phyloP scores from a whole-genome alignment of 2,113 vertebrate species.

The Paraplagusia blochii region DNA sequence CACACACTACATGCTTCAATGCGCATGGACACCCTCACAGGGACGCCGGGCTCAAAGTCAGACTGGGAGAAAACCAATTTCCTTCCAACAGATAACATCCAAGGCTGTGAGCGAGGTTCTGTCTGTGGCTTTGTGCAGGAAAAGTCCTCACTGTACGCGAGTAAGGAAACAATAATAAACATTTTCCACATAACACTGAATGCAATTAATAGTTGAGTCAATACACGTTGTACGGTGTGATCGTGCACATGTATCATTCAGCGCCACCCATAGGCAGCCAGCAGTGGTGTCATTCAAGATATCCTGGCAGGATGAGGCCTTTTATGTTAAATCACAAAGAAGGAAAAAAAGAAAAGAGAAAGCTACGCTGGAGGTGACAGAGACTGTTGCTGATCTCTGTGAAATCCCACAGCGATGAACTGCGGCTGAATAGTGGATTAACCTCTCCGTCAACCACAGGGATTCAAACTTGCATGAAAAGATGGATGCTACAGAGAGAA shows the following conservation, averaged over 20 bases:
- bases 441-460: constrained; percentile 46
- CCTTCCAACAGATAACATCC: constrained; percentile 30
- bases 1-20: constrained; percentile 6
- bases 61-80: constrained; percentile 34
- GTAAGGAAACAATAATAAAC: constrained; percentile 4
- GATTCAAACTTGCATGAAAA: constrained; percentile 34
- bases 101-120: constrained; percentile 13
- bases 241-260: constrained; percentile 21
- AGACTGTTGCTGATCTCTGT: constrained; percentile 25
- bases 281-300: constrained; percentile 48
- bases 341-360: neutral
- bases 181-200: too few species aligned
- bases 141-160: neutral
- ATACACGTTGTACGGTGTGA: constrained; percentile 7
- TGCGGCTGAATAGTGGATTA: constrained; percentile 58
- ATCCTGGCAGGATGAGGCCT: constrained; percentile 36
- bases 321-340: constrained; percentile 19
- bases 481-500: neutral
- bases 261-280: constrained; percentile 41
- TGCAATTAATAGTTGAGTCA: neutral
- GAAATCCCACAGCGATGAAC: constrained; percentile 31
- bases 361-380: constrained; percentile 31
- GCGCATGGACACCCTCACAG: constrained; percentile 10
- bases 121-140: neutral
- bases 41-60: constrained; percentile 10